A percentile compares a stretch with the other conserved stretches of the same genome.
These are phyloP conservation scores for Axinella damicornis DNA, from an alignment of 37 sponge, comb jelly and placozoan genomes.

Conservation along the genomic window DNA sequence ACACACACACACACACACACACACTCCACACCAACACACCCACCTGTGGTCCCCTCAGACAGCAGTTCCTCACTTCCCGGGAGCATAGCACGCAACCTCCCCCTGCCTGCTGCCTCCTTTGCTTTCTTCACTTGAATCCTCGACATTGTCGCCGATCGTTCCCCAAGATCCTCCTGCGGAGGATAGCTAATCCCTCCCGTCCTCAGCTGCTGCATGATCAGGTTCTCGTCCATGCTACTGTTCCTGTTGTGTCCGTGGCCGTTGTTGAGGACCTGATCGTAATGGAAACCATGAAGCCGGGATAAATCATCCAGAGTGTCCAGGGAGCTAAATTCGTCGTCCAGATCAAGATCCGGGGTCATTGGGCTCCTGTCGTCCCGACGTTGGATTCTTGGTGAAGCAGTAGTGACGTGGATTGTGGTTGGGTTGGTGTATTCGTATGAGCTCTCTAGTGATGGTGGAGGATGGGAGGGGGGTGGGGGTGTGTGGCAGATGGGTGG, in stretches of 20 bases:
- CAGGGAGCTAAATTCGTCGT: slow-evolving; percentile 26
- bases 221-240: slow-evolving; percentile 57
- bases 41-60: neutral
- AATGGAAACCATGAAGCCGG: too few species aligned
- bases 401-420: too few species aligned
- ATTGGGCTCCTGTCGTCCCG: slow-evolving; percentile 5
- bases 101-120: slow-evolving; percentile 6
- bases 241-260: slow-evolving; percentile 56
- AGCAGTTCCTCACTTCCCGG: slow-evolving; percentile 40
- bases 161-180: neutral
- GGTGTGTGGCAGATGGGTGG: slow-evolving; percentile 2
- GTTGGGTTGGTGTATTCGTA: too few species aligned
- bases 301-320: slow-evolving; percentile 31
- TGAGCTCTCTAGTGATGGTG: too few species aligned
- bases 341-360: slow-evolving; percentile 8
- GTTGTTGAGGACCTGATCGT: neutral
- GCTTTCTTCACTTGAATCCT: slow-evolving; percentile 30
- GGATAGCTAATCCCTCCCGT: slow-evolving; percentile 25
- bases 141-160: slow-evolving; percentile 42
- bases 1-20: neutral
- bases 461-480: neutral
- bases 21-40: too few species aligned
- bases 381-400: too few species aligned
- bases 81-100: neutral
- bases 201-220: slow-evolving; percentile 46